Conservation (phyloP, 1,140 invertebrate genomes). For the Euborellia annulipes region DNA sequence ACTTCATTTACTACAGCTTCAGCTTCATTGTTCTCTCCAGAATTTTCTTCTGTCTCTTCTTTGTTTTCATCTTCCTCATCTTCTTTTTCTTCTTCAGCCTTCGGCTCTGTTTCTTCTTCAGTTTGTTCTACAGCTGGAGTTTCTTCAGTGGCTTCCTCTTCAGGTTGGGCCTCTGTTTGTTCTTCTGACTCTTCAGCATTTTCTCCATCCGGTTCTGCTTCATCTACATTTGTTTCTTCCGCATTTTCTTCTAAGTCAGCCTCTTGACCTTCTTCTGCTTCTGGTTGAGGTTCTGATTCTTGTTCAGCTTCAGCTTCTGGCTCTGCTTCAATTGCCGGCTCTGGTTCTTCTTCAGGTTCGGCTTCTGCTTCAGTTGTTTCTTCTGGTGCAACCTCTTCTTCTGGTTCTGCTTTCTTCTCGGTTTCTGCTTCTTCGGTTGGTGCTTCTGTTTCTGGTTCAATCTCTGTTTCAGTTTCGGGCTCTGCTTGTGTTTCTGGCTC, state of each 20-base stretch:
- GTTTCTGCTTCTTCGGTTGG: constrained; percentile 16
- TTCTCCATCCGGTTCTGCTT: constrained; percentile 8
- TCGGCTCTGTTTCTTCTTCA: no score
- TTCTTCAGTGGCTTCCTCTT: background rate
- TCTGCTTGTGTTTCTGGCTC: constrained; percentile 26
- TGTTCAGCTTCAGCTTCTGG: constrained; percentile 9
- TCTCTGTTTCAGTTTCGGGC: constrained; percentile 6
- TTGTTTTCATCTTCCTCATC: background rate
- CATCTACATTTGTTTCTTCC: background rate
- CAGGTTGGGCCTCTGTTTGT: background rate
- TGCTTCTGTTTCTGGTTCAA: constrained; percentile 17
- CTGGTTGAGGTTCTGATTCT: constrained; percentile 15
- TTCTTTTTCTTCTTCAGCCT: background rate
- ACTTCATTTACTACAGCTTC: constrained; percentile 6
- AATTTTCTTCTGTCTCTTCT: constrained; percentile 9
- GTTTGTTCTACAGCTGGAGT: background rate
- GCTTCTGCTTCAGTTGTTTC: constrained; percentile 15
- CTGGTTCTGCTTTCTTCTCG: constrained; percentile 25
- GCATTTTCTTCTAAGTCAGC: constrained; percentile 8
- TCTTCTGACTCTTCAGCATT: constrained; percentile 15
- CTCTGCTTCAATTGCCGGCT: constrained; percentile 7
- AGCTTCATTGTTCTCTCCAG: no score
- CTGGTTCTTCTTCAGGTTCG: constrained; percentile 12
- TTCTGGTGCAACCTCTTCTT: constrained; percentile 26
- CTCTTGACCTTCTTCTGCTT: constrained; percentile 11